Evolutionary conservation across 2,888 invertebrate genomes (phyloP), one percentile per base, ranked within the genome.

Genomic region (Hermaeophaga mercurialis): DNA sequence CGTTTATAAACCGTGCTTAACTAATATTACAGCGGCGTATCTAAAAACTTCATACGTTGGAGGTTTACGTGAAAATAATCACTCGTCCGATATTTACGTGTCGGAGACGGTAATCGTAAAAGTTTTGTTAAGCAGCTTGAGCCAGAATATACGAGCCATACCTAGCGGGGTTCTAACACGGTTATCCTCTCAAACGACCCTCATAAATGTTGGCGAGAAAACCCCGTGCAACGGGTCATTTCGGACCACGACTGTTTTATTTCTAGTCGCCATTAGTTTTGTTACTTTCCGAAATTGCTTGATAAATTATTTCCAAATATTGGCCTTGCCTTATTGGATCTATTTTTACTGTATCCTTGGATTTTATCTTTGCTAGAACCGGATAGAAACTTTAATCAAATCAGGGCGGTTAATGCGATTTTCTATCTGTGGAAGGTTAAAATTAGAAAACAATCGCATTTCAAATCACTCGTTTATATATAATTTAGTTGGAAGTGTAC

Each of bases 121-220:
- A 54, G 47, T 56, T 54, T 56, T 57, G 59, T 47, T 54, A 52
- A 52, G 56, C 56, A 54, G 36, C 47, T 43, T 38, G 41, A 39
- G 49, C 50, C 19, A 44, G 18, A 56, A 50, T 38, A 50, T 59
- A 54, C 54, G 49, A 56, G 54, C 47, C 50, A 57, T 57, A 60
- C 56, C 56, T 50, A 50, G 50, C 50, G 41, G 33, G 54, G 41
- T 54, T 56, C 54, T 57, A 60, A 60, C 59, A 56, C 31, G 56
- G 54, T 60, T 60, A 60, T 56, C 54, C 54, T 56, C 46, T 54
- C 49, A 49, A 56, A 54, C 46, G 59, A 50, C 56, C 56, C 54
- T 59, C 53, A 48, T 59, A 59, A 56, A 60, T 56, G 54, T 46
- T 56, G 34, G 31, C 24, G 45, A 43, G 52, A 54, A 54, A 56